Base-by-base conservation (phyloP, 2,888 invertebrate genomes). In the Gastracanthus pulcherrimus region DNA sequence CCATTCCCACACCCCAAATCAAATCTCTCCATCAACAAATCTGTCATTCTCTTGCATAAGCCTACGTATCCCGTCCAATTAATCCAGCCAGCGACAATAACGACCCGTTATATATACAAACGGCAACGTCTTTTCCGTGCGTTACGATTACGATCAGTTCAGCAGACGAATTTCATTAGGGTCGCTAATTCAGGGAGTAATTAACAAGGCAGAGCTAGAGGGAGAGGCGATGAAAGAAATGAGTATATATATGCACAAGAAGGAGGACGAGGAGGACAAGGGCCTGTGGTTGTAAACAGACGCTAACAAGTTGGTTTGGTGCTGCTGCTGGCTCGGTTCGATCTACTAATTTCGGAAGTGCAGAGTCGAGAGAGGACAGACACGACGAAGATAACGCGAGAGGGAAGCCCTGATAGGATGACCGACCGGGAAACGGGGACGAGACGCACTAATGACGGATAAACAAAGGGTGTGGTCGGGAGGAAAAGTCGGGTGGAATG, bases 101-200 rank as follows among this genome's bases (percentile, higher is more conserved):
- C 38, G 23, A 38, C 11, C 64, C 64, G 19, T 64, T 38, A n/a
- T n/a, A n/a, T n/a, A n/a, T n/a, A 3, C 26, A 55, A 55, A 55
- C 55, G 55, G 55, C 26, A 23, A 23, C 55, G 11, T 55, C 55
- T 26, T 26, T 23, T 13, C 55, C 55, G 55, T 55, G n/a, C 26
- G 2, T 55, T 55, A 55, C 64, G 19, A 23, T n/a, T 16, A n/a
- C 60, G 29, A 1, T 48, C 34, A 26, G 62, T 36, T 36, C 36
- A 38, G 34, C 64, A 36, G 38, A 38, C 64, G 64, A 64, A 64
- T 64, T 64, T 64, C 64, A 64, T 64, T 64, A 64, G 64, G 36
- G 36, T 38, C 23, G 64, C 38, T 38, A 36, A 64, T 38, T 38
- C 19, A 64, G 64, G 64, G 13, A 19, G 23, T 38, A 64, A 38